Evolutionary conservation across 2,888 invertebrate species (phyloP).

Genomic region (Cancer borealis): DNA sequence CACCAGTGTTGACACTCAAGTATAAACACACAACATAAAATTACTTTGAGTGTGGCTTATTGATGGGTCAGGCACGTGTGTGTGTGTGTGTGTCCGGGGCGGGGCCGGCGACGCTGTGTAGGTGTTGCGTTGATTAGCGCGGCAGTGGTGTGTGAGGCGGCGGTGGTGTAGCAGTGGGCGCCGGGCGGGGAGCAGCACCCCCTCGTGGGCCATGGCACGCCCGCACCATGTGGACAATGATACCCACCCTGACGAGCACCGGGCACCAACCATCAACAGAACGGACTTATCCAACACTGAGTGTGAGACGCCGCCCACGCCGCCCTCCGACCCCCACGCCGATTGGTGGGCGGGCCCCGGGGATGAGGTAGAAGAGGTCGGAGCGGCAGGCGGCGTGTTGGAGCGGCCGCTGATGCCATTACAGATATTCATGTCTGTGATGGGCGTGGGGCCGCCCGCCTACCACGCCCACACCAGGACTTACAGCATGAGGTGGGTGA

Average conservation of each 20-base stretch:
- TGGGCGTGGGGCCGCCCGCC: slow-evolving; percentile 49
- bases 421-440: slow-evolving; percentile 30
- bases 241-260: background rate
- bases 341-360: background rate
- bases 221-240: background rate
- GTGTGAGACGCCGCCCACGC: background rate
- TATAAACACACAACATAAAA: too few species aligned
- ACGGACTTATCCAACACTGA: background rate
- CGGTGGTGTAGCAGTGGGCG: background rate
- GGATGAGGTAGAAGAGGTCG: slow-evolving; percentile 4
- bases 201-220: background rate
- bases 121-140: background rate
- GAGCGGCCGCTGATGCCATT: slow-evolving; percentile 30
- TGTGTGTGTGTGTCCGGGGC: too few species aligned
- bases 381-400: background rate
- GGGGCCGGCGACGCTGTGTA: too few species aligned
- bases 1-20: too few species aligned
- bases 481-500: slow-evolving; percentile 46
- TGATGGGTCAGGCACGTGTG: too few species aligned
- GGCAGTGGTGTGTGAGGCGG: background rate
- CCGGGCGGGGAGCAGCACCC: background rate
- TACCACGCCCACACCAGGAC: background rate
- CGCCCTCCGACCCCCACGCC: background rate
- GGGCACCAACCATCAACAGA: background rate
- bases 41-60: too few species aligned